Base-by-base conservation (phyloP, 1,140 invertebrate species). In the Magallana gigas region DNA sequence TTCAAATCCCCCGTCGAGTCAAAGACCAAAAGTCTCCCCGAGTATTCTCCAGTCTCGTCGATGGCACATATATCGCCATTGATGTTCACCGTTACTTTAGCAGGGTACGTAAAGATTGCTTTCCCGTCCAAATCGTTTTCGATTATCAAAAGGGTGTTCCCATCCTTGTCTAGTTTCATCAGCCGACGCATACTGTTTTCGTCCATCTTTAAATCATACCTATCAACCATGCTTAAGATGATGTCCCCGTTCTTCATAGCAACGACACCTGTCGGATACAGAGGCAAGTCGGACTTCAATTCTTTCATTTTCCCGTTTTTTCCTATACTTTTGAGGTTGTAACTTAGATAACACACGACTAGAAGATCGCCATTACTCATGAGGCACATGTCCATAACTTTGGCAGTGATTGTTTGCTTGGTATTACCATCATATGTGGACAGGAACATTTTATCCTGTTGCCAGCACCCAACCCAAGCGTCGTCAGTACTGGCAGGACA, bases 61-160 rank as follows among this genome's bases (percentile, higher is more conserved):
- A 84, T 62, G 16, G 57, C 59, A 29, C 83, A 84, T 59, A 84
- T 84, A 62, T 84, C 83, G n/a, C 59, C 59, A 62, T 84, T 84
- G 57, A 62, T 48, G 60, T 84, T 84, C 4, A 84, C 23, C 14
- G 83, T 60, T 11, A 84, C 83, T 62, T 84, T 84, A 14, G 83
- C 83, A 12, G 83, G 83, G 58, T 84, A 84, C 29, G 83, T 84
- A 62, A 84, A 84, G 29, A 84, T 59, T 59, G 57, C 56, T 14
- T 11, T 36, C 16, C 58, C 83, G 29, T 84, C n/a, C 36, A 58
- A 2, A 23, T 62, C 83, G 36, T 59, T 36, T 62, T 84, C 83
- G 29, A 84, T 0, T 7, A 62, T 60, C n/a, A 84, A 16, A 16
- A 60, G 23, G 6, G 23, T 62, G 59, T 84, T 84, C 12, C 83